A percentile compares a stretch with the other conserved stretches of the same genome.
Conservation (phyloP, 2,113 vertebrate species). For the Pimephales promelas region DNA sequence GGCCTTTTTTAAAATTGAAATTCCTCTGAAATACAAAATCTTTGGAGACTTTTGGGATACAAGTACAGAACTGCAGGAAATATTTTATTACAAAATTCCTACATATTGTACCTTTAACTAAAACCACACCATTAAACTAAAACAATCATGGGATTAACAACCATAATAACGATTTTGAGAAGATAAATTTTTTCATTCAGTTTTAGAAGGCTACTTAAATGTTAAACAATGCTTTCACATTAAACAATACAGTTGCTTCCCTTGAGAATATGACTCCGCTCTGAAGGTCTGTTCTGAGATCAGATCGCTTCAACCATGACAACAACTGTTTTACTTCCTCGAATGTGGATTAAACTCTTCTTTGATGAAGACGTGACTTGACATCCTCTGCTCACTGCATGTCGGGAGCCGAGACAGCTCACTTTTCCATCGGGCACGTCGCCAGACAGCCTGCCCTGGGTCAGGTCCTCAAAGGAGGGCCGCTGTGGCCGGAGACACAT, state of each 20-base stretch:
- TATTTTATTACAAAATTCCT: no score
- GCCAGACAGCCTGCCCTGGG: constrained; percentile 68
- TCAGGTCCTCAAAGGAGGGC: constrained; percentile 60
- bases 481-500: constrained; percentile 64
- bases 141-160: background rate
- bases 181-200: background rate
- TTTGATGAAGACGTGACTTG: constrained; percentile 72
- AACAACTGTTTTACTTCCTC: constrained; percentile 66
- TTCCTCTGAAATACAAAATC: no score
- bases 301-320: constrained; percentile 58
- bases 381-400: constrained; percentile 70
- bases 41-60: no score
- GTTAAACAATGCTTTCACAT: background rate
- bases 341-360: constrained; percentile 72
- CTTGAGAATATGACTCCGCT: background rate
- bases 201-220: background rate
- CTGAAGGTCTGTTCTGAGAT: constrained; percentile 1
- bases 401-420: constrained; percentile 74
- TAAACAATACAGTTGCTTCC: background rate
- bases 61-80: no score
- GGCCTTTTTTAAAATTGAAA: no score
- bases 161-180: background rate
- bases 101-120: no score
- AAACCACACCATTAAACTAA: no score
- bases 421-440: constrained; percentile 72